Evolutionary conservation across 2,797 vertebrate species (phyloP), one percentile per base, ranked within the genome.

Genomic region (Helostoma temminkii): DNA sequence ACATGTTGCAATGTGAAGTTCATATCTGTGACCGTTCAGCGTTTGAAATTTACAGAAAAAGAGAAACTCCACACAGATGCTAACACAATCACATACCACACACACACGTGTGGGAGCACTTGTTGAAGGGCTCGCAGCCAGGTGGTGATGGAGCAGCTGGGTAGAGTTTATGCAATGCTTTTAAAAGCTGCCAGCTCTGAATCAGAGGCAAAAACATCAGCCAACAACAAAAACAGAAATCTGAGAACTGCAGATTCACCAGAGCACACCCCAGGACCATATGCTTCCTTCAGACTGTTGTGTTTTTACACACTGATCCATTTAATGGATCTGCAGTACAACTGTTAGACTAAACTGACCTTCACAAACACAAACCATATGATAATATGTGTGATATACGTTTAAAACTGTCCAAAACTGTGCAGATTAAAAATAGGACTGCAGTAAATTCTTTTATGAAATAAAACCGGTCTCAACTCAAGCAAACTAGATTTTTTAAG

Each of bases 161-260:
- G 61, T 54, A 62, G 52, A 64, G 78, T 68, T 64, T 61, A 57
- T 41, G 52, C 1, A 4, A 43, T 11, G 49, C 56, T 76, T 81
- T 79, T 15, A 58, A 56, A 74, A 54, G 28, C 59, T 84, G 71
- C 74, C 71, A 81, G 46, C 41, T 60, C 37, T 47, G 59, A 74
- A 50, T 67, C 59, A 50, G 56, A 74, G 3, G 24, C 18, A 2
- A 34, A 18, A 50, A 52, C 15, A 25, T 0, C 16, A 34, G 50
- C 62, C 67, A 68, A 53, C 28, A 30, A 6, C 26, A 42, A 47
- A 62, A 28, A 10, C 24, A 19, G 28, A 11, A 41, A 14, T 32
- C 9, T 6, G 55, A 57, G 21, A 26, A 30, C 4, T n/a, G n/a
- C n/a, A n/a, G n/a, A n/a, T n/a, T 56, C 28, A 37, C 41, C 9